Percentiles rank a stretch among this genome's conserved stretches.
Evolutionary conservation across 2,888 invertebrate species (phyloP).

Genomic region (Catotricha subobsoleta): DNA sequence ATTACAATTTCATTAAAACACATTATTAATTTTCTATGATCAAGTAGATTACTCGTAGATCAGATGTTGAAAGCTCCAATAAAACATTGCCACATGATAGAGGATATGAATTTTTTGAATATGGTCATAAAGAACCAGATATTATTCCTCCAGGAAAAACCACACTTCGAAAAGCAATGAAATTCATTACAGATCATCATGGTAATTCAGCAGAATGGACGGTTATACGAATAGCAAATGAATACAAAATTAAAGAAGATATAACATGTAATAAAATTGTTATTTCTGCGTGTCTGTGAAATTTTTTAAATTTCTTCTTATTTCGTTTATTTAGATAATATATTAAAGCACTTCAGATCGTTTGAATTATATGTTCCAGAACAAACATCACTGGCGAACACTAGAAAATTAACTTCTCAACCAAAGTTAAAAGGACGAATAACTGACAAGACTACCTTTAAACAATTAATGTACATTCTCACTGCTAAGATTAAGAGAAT

Average conservation of each 20-base stretch:
- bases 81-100: conserved; percentile 43
- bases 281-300: no score
- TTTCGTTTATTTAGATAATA: conserved; percentile 24
- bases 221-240: conserved; percentile 40
- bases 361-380: conserved; percentile 47
- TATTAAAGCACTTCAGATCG: conserved; percentile 47
- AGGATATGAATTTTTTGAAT: conserved; percentile 36
- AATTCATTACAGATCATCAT: conserved; percentile 47
- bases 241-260: conserved; percentile 48
- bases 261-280: no score
- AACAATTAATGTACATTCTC: no score
- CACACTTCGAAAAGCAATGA: conserved; percentile 42
- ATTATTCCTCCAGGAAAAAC: conserved; percentile 41
- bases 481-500: no score
- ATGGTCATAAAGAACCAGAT: conserved; percentile 49
- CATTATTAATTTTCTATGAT: not conserved
- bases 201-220: conserved; percentile 39
- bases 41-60: no score
- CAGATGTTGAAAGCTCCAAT: conserved; percentile 15
- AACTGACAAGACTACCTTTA: no score
- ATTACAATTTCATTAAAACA: no score
- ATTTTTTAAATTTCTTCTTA: conserved; percentile 3
- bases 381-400: no score
- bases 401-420: no score
- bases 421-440: no score